These are phyloP conservation scores for Taenaris catops DNA, from an alignment of 2,888 invertebrate species.

Conservation along the genomic window DNA sequence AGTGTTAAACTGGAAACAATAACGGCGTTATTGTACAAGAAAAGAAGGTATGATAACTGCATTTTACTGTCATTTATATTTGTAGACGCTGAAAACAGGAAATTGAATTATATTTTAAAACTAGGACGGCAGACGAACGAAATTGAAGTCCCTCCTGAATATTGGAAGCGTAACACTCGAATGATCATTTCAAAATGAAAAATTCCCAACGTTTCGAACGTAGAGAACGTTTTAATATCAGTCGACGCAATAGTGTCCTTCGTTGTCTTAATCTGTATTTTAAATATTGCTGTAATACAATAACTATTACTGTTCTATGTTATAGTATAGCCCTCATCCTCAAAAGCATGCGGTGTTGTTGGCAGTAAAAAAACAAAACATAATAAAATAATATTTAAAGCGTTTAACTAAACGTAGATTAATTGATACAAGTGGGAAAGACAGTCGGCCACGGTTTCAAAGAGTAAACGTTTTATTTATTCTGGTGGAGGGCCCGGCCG, in stretches of 20 bases:
- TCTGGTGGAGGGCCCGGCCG: no score
- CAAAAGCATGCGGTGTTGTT: no score
- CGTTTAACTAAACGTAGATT: no score
- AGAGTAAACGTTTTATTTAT: no score
- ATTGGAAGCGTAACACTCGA: constrained; percentile 23
- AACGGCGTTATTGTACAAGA: neutral
- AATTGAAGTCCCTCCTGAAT: constrained; percentile 25
- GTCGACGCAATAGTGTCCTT: constrained; percentile 8
- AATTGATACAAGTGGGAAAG: no score
- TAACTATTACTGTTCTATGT: no score
- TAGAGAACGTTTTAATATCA: constrained; percentile 13
- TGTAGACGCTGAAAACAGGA: constrained; percentile 18
- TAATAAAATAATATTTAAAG: no score
- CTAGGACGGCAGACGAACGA: constrained; percentile 15
- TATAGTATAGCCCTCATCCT: no score
- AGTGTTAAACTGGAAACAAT: neutral
- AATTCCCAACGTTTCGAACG: constrained; percentile 11
- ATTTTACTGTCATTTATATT: constrained; percentile 11
- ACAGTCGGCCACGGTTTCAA: no score
- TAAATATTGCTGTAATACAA: no score
- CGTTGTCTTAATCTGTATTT: constrained; percentile 23
- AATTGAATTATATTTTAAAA: constrained; percentile 24
- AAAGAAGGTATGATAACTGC: no score
- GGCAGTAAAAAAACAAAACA: no score
- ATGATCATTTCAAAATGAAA: constrained; percentile 16